Percentiles rank a stretch among this genome's conserved stretches.
phyloP scores from a whole-genome alignment of 2,888 invertebrate genomes.

The Limnephilus rhombicus region DNA sequence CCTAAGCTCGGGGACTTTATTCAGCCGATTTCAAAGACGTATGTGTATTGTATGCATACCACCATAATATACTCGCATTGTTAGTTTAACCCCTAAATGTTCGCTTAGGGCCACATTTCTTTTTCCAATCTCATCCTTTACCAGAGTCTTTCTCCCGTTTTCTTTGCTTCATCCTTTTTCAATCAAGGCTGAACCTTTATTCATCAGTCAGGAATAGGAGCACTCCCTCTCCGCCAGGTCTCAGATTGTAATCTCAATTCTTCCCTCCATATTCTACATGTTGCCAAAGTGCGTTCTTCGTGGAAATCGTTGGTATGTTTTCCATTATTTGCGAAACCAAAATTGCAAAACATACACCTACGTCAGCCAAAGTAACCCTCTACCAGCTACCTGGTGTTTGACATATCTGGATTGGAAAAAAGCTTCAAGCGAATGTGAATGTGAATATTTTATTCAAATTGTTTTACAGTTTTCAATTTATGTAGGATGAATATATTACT shows the following conservation, averaged over 20 bases:
- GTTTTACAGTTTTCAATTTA: not conserved
- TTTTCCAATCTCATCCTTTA: conserved; percentile 54
- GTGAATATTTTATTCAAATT: not conserved
- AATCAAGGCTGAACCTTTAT: conserved; percentile 61
- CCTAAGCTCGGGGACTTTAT: not conserved
- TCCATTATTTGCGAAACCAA: conserved; percentile 60
- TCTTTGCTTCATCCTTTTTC: conserved; percentile 63
- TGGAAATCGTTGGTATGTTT: conserved; percentile 48
- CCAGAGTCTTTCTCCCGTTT: conserved; percentile 28
- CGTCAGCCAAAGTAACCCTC: conserved; percentile 18
- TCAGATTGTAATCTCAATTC: conserved; percentile 61
- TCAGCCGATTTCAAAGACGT: not conserved
- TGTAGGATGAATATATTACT: too few relatives aligned
- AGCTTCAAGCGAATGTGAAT: not conserved
- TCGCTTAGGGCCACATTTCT: conserved; percentile 54
- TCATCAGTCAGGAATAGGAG: conserved; percentile 61
- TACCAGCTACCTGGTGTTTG: not conserved
- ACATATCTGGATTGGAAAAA: conserved; percentile 9
- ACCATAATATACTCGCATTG: not conserved
- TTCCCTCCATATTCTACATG: not conserved
- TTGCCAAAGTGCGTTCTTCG: conserved; percentile 54
- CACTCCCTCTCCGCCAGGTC: conserved; percentile 30
- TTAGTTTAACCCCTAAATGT: conserved; percentile 53
- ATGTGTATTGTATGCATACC: not conserved
- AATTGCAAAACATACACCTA: conserved; percentile 59